Percentiles rank a stretch among this genome's conserved stretches.
These are phyloP conservation scores for Lottia scabra DNA, from an alignment of 2,888 invertebrate genomes.

Conservation along the genomic window DNA sequence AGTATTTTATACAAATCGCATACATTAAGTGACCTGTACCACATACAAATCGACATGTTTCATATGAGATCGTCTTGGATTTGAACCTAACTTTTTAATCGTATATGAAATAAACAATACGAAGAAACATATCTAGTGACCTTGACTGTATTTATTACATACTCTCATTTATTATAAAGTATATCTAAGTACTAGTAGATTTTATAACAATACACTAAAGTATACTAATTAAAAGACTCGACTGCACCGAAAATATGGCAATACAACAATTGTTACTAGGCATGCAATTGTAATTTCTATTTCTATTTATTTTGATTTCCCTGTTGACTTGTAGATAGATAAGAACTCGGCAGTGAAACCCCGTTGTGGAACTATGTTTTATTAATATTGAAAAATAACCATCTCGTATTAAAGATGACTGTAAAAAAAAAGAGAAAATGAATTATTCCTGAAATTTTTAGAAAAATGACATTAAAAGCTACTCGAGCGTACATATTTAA, in stretches of 20 bases:
- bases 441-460: background rate
- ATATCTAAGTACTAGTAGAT: too few relatives aligned
- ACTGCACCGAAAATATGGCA: slow-evolving; percentile 3
- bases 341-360: background rate
- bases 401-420: background rate
- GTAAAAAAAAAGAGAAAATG: background rate
- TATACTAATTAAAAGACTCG: background rate
- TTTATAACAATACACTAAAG: background rate
- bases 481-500: background rate
- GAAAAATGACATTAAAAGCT: background rate
- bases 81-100: too few relatives aligned
- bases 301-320: slow-evolving; percentile 6
- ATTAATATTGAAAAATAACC: slow-evolving; percentile 3
- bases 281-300: background rate
- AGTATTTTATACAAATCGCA: too few relatives aligned
- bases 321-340: background rate
- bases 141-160: too few relatives aligned
- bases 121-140: too few relatives aligned
- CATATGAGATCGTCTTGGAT: too few relatives aligned
- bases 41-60: too few relatives aligned
- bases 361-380: slow-evolving; percentile 1
- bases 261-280: background rate
- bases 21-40: too few relatives aligned
- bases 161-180: too few relatives aligned
- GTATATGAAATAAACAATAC: too few relatives aligned